Base-by-base conservation (phyloP, 37 sponge, comb jelly and placozoan species). In the Hexactinellida sp. region DNA sequence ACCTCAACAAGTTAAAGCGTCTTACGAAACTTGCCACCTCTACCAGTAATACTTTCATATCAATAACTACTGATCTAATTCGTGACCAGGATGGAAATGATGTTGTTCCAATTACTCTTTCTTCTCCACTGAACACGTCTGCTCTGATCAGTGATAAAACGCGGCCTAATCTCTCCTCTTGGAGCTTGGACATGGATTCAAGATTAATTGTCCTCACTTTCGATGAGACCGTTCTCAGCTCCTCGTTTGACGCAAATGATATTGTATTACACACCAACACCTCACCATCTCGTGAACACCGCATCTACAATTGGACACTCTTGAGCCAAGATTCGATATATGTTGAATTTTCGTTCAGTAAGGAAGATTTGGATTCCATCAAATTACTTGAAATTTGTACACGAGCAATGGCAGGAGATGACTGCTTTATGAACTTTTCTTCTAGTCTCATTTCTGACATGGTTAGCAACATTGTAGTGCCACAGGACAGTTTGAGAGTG, bases 1-100 rank as follows among this genome's bases (percentile, higher is more conserved):
- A 95, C 85, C 63, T 93, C 0, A 91, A 95, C 71, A 86, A 87
- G 82, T 54, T 95, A 36, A 95, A 91, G 85, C 84, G 89, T 0
- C 63, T 85, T 1, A 91, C 90, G 7, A 38, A 38, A 30, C 85
- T 95, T 87, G 92, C 93, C 32, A 87, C 87, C 28, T 24, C 37
- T 19, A 10, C 24, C 1, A 16, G 0, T 1, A 82, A 87, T 38
- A 88, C 92, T 19, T 90, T 86, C 83, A 30, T 94, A 9, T 94
- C 91, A 36, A 24, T 92, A 23, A 52, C 63, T 0, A 25, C 37
- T 0, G 39, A 82, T 0, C 55, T 89, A 0, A 85, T 94, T 28
- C 28, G 86, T 36, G 95, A 94, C 36, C 89, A 89, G 47, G 87
- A 83, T 55, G 87, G 88, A 13, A 94, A 94, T 55, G 85, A 54